phyloP scores from a whole-genome alignment of 2,797 vertebrate genomes.

The Serranus cabrilla region DNA sequence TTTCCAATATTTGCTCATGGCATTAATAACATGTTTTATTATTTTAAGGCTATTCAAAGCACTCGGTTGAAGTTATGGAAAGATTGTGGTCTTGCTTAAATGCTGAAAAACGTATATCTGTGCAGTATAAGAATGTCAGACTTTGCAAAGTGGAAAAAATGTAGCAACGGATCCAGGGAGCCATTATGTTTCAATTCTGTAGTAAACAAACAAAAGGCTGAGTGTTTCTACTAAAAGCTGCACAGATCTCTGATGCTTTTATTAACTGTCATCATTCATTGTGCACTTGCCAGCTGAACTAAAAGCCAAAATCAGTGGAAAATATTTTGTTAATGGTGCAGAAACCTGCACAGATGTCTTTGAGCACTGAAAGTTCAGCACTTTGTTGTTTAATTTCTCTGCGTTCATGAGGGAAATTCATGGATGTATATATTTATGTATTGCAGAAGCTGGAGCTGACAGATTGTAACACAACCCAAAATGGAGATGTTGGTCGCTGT shows the following conservation, averaged over 20 bases:
- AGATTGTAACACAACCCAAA: neutral
- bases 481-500: slow-evolving; percentile 11
- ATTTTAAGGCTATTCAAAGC: neutral
- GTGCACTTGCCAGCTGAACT: neutral
- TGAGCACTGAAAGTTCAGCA: neutral
- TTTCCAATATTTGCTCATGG: neutral
- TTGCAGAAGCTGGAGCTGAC: neutral
- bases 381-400: slow-evolving; percentile 8
- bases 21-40: neutral
- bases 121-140: neutral
- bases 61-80: neutral
- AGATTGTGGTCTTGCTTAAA: neutral
- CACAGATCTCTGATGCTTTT: slow-evolving; percentile 4
- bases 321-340: slow-evolving; percentile 8
- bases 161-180: neutral
- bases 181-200: neutral
- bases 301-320: neutral
- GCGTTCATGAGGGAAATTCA: neutral
- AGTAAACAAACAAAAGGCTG: neutral
- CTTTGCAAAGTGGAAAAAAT: neutral
- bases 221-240: neutral
- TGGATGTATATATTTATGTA: neutral
- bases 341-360: slow-evolving; percentile 1
- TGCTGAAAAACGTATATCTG: neutral
- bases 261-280: neutral